Percentiles rank a stretch among this genome's conserved stretches.
These are phyloP conservation scores for Lycodopsis pacificus DNA, from an alignment of 2,797 vertebrate genomes.

Conservation along the genomic window DNA sequence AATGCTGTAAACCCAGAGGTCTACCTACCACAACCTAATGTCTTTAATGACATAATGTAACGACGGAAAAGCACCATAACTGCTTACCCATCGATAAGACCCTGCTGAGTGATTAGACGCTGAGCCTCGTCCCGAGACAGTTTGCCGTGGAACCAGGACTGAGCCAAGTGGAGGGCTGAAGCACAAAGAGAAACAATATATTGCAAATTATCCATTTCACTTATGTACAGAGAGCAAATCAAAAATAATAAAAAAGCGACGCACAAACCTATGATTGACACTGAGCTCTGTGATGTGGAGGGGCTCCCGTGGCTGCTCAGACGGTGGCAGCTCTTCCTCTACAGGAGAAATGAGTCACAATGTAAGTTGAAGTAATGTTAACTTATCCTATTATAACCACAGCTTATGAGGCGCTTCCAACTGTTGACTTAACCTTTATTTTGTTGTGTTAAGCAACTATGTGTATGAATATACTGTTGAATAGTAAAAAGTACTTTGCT, in stretches of 20 bases:
- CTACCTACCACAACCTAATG: too few species aligned
- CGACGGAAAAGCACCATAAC: neutral
- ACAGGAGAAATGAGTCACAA: constrained; percentile 41
- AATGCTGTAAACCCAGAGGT: neutral
- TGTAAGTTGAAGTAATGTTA: constrained; percentile 1
- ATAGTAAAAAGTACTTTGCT: neutral
- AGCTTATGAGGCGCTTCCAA: neutral
- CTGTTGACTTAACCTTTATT: neutral
- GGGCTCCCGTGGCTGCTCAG: constrained; percentile 91
- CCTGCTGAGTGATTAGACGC: constrained; percentile 93
- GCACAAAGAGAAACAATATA: constrained; percentile 20
- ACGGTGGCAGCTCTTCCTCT: constrained; percentile 96
- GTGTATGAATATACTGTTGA: neutral
- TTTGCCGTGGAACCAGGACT: constrained; percentile 97
- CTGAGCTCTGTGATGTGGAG: constrained; percentile 84
- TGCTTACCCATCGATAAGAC: constrained; percentile 93
- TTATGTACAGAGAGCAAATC: neutral
- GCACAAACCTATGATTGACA: constrained; percentile 88
- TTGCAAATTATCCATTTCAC: neutral
- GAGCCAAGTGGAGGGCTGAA: constrained; percentile 91
- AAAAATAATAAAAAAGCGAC: neutral
- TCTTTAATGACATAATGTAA: constrained; percentile 3
- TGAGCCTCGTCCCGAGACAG: constrained; percentile 95
- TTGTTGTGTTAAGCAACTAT: neutral
- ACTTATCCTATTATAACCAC: neutral